Conservation (phyloP, 2,113 vertebrate genomes). For the Panurus biarmicus region DNA sequence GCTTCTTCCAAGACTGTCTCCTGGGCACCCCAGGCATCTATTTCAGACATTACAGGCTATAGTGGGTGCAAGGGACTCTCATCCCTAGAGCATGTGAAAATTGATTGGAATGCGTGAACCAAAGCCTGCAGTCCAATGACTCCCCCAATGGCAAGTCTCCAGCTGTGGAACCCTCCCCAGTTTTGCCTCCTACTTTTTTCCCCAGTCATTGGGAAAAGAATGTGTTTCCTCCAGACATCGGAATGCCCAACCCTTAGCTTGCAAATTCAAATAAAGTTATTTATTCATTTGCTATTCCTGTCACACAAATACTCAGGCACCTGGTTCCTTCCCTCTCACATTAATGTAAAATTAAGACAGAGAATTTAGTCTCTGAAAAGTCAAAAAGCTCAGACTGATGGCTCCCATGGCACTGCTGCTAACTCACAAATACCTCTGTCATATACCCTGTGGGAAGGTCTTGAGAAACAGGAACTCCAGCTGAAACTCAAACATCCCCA, state of each 20-base stretch:
- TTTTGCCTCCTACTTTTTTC: background rate
- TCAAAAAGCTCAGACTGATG: background rate
- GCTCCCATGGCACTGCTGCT: slow-evolving; percentile 17
- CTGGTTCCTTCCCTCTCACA: background rate
- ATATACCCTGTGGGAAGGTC: background rate
- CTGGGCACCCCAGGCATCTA: background rate
- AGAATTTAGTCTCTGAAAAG: slow-evolving; percentile 4
- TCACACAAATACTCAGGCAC: background rate
- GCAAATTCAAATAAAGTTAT: slow-evolving; percentile 54
- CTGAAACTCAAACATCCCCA: background rate
- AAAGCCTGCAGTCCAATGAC: slow-evolving; percentile 27
- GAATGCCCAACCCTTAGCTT: slow-evolving; percentile 49
- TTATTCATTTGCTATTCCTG: slow-evolving; percentile 41
- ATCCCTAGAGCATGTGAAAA: slow-evolving; percentile 56
- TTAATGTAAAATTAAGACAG: background rate
- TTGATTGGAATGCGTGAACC: slow-evolving; percentile 58
- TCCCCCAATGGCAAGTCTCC: background rate
- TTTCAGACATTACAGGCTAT: slow-evolving; percentile 20
- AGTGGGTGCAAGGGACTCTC: slow-evolving; percentile 22
- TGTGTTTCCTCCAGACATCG: slow-evolving; percentile 33
- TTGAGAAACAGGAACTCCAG: slow-evolving; percentile 25
- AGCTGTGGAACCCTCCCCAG: background rate
- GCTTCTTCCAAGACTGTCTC: slow-evolving; percentile 13
- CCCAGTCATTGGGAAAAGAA: slow-evolving; percentile 1
- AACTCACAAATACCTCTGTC: background rate